Conservation (phyloP, 2,113 vertebrate species). For the Oryctolagus cuniculus region mOryCun1.1 NC_091432.1:154265001-154265500, state of each 20-base stretch:
- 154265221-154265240: not conserved
- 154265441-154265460: not conserved
- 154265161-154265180: not conserved
- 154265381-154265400: not conserved
- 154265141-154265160: not conserved
- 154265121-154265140: not conserved
- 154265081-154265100: not conserved
- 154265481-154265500: not conserved
- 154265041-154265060: no score
- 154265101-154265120: not conserved
- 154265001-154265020: no score
- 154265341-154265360: not conserved
- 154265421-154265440: not conserved
- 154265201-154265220: not conserved
- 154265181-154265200: not conserved
- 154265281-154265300: constrained; percentile 5
- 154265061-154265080: not conserved
- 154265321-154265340: not conserved
- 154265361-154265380: not conserved
- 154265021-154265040: no score
- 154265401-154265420: not conserved
- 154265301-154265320: not conserved
- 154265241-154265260: not conserved
- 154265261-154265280: not conserved
- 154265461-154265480: not conserved